Evolutionary conservation across 2,113 vertebrate genomes (phyloP), one percentile per base, ranked within the genome.

Genomic region (Gobius niger): DNA sequence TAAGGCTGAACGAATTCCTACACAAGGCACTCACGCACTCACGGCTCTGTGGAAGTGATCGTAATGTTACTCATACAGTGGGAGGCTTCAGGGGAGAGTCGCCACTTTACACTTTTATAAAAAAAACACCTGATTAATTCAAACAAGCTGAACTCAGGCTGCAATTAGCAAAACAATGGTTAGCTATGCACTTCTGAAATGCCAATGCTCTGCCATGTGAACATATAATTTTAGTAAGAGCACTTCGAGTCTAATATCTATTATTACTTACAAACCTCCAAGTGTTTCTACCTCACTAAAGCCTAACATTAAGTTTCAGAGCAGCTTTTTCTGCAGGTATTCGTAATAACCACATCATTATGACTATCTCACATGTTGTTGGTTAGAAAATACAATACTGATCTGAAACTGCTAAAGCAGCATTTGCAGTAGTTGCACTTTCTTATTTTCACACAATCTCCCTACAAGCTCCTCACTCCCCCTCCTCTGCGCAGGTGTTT

Each of bases 51-150:
- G 9, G 9, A 19, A 63, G 61, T 47, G 74, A n/a, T 68, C 19
- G 63, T 59, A 54, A 5, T 12, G 62, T 77, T 70, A 82, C 68
- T 81, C 71, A 75, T 19, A n/a, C 52, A 60, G 82, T 82, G 65
- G 75, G 75, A 72, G 63, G 73, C 44, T 44, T 34, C 52, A 19
- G 7, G 61, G 13, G 40, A 63, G 68, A 78, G 67, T 6, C 47
- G 65, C 68, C 62, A 24, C 68, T 81, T 76, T 56, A 68, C 24
- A 67, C 59, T 63, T 62, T 50, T 54, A 57, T 50, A 73, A 76
- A 34, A 57, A 78, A 68, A 8, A 44, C n/a, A 51, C 9, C 57
- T 60, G 34, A 60, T 41, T 60, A 60, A 60, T 42, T 60, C 57
- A 60, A 7, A 42, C 14, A 60, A 44, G 40, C 40, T 57, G 11